Evolutionary conservation across 2,797 vertebrate genomes (phyloP), one percentile per base, ranked within the genome.

Genomic region (Distichodus sexfasciatus): DNA sequence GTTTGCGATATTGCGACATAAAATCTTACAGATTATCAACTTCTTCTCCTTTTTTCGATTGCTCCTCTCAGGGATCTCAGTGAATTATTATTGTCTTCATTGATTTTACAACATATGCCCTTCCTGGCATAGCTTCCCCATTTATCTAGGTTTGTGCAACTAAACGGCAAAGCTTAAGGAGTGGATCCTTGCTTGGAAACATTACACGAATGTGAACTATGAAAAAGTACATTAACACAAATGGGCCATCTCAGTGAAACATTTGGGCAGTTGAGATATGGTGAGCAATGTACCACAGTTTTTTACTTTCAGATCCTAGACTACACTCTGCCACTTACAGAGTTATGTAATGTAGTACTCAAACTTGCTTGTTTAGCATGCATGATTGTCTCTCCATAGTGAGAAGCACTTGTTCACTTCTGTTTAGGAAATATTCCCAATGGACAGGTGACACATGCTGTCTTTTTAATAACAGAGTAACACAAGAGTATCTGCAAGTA

Each of bases 381-480:
- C 64, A 11, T 10, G 8, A 54, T 36, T 55, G 12, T 35, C 35
- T 67, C 51, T 14, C 44, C 48, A 54, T 28, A 21, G 48, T 36
- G 53, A 11, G 21, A 35, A 59, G 48, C 54, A 57, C 60, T 69
- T 75, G 66, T 67, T 53, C 69, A 72, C 72, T 69, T 65, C 53
- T 44, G 69, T 55, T 35, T 48, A 17, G n/a, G 48, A 53, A 66
- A 50, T 44, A 55, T 69, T 61, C 69, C 72, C 35, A 51, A 33
- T 53, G 61, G 51, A 63, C 47, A 55, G 60, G 50, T 43, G 57
- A 35, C n/a, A 19, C 14, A 51, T 36, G 63, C 60, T 26, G 33
- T 33, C 44, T 33, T 48, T 33, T 47, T 33, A 58, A 72, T 40
- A 51, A 67, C 40, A 59, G 54, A 72, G 69, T 72, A 75, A 78